Percentiles rank a stretch among this genome's conserved stretches.
These are phyloP conservation scores for Rhabdomys dilectus DNA, from an alignment of 2,113 vertebrate species.

Conservation along the genomic window DNA sequence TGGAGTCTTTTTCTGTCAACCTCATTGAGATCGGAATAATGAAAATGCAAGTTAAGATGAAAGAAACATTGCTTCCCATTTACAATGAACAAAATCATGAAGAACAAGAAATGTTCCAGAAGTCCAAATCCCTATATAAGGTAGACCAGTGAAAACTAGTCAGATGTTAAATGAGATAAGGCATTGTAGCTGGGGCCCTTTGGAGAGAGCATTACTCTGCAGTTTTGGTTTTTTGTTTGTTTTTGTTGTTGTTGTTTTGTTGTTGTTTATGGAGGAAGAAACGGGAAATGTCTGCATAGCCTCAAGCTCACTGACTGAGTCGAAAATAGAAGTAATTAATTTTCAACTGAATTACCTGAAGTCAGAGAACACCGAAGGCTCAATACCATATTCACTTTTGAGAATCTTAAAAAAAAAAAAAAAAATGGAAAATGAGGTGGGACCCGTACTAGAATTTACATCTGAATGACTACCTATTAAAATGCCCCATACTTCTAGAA, in stretches of 20 bases:
- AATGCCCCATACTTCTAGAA: background rate
- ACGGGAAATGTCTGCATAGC: background rate
- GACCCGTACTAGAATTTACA: background rate
- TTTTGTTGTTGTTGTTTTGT: no score
- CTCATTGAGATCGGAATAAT: background rate
- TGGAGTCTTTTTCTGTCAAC: background rate
- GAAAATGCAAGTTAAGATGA: background rate
- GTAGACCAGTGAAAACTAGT: background rate
- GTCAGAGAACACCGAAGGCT: background rate
- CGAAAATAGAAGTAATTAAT: background rate
- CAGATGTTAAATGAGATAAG: background rate
- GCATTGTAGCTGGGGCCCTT: background rate
- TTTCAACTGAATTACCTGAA: background rate
- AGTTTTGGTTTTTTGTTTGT: background rate
- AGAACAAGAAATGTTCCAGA: background rate
- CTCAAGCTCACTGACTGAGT: background rate
- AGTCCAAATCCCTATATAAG: background rate
- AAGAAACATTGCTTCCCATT: background rate
- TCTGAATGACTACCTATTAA: background rate
- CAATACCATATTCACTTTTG: background rate
- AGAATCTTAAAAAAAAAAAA: background rate
- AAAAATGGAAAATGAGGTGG: background rate
- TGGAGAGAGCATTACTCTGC: background rate
- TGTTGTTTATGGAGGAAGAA: background rate
- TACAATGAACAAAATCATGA: background rate